A percentile compares a stretch with the other conserved stretches of the same genome.
These are phyloP conservation scores for Elmis aenea DNA, from an alignment of 2,888 invertebrate species.

Conservation along the genomic window DNA sequence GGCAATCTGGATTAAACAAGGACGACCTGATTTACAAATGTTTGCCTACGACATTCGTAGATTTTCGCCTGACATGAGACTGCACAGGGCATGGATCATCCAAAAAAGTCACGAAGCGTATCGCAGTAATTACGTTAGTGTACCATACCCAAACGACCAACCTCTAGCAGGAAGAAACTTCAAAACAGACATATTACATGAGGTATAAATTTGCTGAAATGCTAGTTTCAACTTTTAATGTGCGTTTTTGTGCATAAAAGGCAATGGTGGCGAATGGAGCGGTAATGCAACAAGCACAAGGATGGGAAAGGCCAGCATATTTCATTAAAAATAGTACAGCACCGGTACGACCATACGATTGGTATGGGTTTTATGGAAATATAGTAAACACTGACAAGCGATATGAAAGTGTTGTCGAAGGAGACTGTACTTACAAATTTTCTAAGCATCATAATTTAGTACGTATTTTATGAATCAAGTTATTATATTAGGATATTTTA, in stretches of 20 bases:
- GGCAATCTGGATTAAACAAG: slow-evolving; percentile 78
- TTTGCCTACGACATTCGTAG: slow-evolving; percentile 81
- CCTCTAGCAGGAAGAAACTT: slow-evolving; percentile 73
- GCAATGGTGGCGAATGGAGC: slow-evolving; percentile 70
- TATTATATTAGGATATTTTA: too few relatives aligned
- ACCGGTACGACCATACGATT: slow-evolving; percentile 74
- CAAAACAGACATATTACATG: slow-evolving; percentile 62
- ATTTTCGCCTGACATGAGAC: slow-evolving; percentile 69
- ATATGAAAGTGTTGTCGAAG: slow-evolving; percentile 66
- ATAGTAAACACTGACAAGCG: slow-evolving; percentile 58
- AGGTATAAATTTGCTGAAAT: slow-evolving; percentile 45
- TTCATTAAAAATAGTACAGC: slow-evolving; percentile 56
- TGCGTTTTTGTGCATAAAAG: slow-evolving; percentile 9
- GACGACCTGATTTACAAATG: slow-evolving; percentile 80
- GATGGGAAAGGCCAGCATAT: slow-evolving; percentile 88
- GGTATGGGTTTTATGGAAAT: slow-evolving; percentile 76
- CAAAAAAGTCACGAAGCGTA: slow-evolving; percentile 89
- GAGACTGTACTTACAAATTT: slow-evolving; percentile 77
- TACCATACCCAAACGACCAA: slow-evolving; percentile 80
- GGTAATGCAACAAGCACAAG: slow-evolving; percentile 81
- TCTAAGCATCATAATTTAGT: slow-evolving; percentile 75
- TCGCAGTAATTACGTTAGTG: slow-evolving; percentile 73
- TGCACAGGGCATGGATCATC: slow-evolving; percentile 68
- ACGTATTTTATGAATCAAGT: too few relatives aligned
- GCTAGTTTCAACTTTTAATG: not conserved